Percentiles rank a stretch among this genome's conserved stretches.
These are phyloP conservation scores for Merluccius polli DNA, from an alignment of 2,797 vertebrate species.

Conservation along the genomic window DNA sequence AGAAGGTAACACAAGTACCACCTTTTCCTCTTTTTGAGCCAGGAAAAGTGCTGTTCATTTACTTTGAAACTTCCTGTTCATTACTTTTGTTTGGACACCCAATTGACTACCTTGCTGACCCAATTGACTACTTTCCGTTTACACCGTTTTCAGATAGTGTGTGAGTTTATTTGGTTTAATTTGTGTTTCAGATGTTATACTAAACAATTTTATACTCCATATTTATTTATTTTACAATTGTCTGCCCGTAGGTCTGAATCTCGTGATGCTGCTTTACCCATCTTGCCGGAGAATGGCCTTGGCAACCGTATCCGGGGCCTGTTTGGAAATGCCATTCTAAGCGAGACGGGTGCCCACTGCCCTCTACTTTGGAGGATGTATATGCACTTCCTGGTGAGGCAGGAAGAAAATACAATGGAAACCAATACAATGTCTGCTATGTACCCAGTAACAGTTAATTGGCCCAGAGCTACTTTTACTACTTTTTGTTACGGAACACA, in stretches of 20 bases:
- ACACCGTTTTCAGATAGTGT: no score
- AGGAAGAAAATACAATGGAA: background rate
- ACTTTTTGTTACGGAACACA: background rate
- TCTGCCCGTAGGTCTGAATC: conserved; percentile 49
- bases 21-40: no score
- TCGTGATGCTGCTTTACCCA: conserved; percentile 49
- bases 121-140: no score
- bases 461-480: background rate
- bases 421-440: background rate
- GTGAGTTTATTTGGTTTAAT: no score
- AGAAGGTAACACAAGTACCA: no score
- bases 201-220: background rate
- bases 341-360: conserved; percentile 79
- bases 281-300: conserved; percentile 86
- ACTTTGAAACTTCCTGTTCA: no score
- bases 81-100: no score
- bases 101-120: no score
- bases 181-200: no score
- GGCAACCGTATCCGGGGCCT: conserved; percentile 84
- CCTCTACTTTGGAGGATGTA: conserved; percentile 95
- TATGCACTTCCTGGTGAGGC: conserved; percentile 85
- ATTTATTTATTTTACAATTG: background rate
- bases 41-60: no score
- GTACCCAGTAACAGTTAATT: background rate
- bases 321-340: conserved; percentile 81